Evolutionary conservation across 2,113 vertebrate species (phyloP), one percentile per base, ranked within the genome.

Genomic region (Hypanus sabinus): DNA sequence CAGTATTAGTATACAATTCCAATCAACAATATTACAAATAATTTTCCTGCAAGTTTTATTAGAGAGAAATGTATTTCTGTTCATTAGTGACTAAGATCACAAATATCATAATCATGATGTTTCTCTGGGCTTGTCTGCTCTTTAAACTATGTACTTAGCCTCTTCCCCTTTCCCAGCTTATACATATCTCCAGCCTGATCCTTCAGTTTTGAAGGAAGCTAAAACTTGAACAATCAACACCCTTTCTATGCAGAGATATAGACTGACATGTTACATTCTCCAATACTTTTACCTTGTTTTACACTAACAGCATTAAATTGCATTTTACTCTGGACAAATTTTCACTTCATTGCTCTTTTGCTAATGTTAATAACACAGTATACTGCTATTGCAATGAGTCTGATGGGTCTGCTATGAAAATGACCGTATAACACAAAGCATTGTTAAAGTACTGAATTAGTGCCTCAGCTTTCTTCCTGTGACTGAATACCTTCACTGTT

Each of bases 401-500:
- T 46, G 71, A 75, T 46, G 68, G 70, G 36, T 93, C 91, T 46
- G 71, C 91, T 93, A 27, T 55, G 68, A 93, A 93, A 93, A 73
- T 38, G 36, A 24, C 10, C 36, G 36, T 55, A 93, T 55, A 93
- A 93, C 70, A 75, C 68, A 93, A 93, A 73, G 91, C 91, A 75
- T 93, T 73, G 91, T 93, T 73, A 5, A 38, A 22, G 0, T 55
- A 8, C 68, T 73, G 71, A 93, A 93, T 73, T 73, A 71, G 70
- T 22, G 46, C 20, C 36, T 14, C 71, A 73, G 38, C 55, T 70
- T 93, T 73, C 68, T 46, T 65, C 68, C 7, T 73, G 33, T 93
- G 46, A 93, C 70, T 73, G 68, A 93, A 93, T 75, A 70, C 38
- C 38, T 93, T 55, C 70, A 20, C 91, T 93, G 91, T 93, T 93